Evolutionary conservation across 2,797 vertebrate species (phyloP).

Genomic region (Danio jaintianensis): DNA sequence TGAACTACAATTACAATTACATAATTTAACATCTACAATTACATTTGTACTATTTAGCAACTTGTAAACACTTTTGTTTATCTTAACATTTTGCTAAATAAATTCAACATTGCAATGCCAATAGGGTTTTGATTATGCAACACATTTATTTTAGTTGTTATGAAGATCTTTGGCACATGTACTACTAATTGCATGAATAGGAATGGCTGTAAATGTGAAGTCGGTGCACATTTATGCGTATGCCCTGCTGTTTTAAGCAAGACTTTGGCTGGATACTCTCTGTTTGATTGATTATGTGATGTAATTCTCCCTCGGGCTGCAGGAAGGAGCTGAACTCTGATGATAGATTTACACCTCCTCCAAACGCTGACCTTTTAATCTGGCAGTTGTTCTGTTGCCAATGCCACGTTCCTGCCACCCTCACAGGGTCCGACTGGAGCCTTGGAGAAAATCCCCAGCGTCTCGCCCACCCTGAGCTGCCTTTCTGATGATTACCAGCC

Average conservation of each 20-base stretch:
- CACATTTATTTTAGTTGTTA: too few species aligned
- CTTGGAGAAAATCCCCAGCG: constrained; percentile 25
- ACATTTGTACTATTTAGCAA: too few species aligned
- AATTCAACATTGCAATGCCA: too few species aligned
- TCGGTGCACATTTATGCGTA: neutral
- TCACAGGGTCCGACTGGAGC: constrained; percentile 1
- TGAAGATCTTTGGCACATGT: neutral
- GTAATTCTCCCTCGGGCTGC: constrained; percentile 17
- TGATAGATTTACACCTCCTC: constrained; percentile 74
- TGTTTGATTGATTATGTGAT: constrained; percentile 20
- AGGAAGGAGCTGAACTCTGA: constrained; percentile 41
- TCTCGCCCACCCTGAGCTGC: constrained; percentile 16
- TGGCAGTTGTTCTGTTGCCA: constrained; percentile 65
- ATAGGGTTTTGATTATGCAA: too few species aligned
- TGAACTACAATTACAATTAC: too few species aligned
- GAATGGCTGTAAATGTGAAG: neutral
- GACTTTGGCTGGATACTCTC: neutral
- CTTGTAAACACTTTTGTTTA: too few species aligned
- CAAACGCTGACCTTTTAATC: constrained; percentile 75
- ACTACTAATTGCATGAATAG: neutral
- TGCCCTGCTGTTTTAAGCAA: neutral
- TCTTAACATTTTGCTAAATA: too few species aligned
- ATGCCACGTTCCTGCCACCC: constrained; percentile 67
- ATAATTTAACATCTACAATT: too few species aligned
- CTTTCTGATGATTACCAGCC: constrained; percentile 67